Base-by-base conservation (phyloP, 2,888 invertebrate genomes). In the Phorcus lineatus region DNA sequence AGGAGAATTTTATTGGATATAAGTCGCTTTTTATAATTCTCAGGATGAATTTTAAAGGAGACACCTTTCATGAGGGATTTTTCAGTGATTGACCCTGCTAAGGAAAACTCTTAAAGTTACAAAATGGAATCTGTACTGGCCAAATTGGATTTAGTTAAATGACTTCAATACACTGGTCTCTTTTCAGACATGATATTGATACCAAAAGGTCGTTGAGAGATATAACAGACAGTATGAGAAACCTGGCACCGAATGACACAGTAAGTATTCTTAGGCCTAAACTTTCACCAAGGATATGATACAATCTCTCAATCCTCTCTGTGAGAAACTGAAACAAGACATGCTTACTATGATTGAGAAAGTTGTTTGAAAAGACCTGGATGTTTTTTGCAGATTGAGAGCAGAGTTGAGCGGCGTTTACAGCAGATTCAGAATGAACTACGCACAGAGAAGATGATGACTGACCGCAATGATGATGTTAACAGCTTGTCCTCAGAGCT, bases 381-480 rank as follows among this genome's bases (percentile, higher is more conserved):
- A 47, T 47, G 36, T 36, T 28, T 62, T 16, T 62, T 62, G 24
- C 24, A 90, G 90, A 85, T 89, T 77, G 88, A 89, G 19, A 84
- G 86, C 24, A 82, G 89, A 77, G 92, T 92, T 16, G 91, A 92
- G 80, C 84, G 86, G 75, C 85, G 91, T 9, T 80, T 92, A 16
- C 86, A 88, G 57, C 80, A 88, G 57, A 91, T 92, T 55, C 91
- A 91, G 83, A 86, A 88, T 79, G 92, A 92, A 77, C 83, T 92
- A 31, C 85, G 87, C 54, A 76, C 88, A 16, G 92, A 92, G 75
- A 83, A 90, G 52, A 82, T 84, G 13, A 62, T 81, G 4, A 53
- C 87, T 7, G 89, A 89, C 66, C 82, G 89, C 66, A 84, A 86
- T 17, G 91, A 90, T 78, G 91, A 91, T 78, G 82, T 90, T 6